These are phyloP conservation scores for Drosophila fungiperda DNA, from an alignment of 2,888 invertebrate species.

Conservation along the genomic window DNA sequence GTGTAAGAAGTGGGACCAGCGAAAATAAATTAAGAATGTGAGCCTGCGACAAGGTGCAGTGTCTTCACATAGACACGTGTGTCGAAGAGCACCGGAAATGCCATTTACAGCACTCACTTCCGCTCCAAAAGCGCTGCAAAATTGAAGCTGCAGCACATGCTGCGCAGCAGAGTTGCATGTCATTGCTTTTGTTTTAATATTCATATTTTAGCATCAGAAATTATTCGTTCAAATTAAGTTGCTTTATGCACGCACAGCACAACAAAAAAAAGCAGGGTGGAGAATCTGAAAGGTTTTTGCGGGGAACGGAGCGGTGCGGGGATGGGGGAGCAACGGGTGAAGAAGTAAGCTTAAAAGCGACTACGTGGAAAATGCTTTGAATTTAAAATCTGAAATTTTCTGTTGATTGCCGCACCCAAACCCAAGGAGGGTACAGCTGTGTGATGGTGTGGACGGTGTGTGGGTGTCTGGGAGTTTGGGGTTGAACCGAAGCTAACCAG, in stretches of 20 bases:
- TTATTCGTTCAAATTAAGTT: conserved; percentile 77
- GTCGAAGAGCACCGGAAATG: conserved; percentile 59
- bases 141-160: conserved; percentile 56
- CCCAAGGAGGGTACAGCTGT: background rate
- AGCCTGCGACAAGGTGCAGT: conserved; percentile 39
- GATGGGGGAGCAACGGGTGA: conserved; percentile 12
- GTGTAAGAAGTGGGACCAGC: background rate
- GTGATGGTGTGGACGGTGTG: background rate
- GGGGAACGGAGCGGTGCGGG: background rate
- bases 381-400: conserved; percentile 82
- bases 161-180: conserved; percentile 44
- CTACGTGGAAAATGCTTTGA: conserved; percentile 75
- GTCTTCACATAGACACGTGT: conserved; percentile 40
- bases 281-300: background rate
- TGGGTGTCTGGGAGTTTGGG: background rate
- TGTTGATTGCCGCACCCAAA: conserved; percentile 76
- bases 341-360: conserved; percentile 67
- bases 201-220: conserved; percentile 80
- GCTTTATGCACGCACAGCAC: conserved; percentile 65
- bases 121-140: conserved; percentile 18
- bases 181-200: conserved; percentile 75
- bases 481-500: conserved; percentile 33
- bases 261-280: background rate
- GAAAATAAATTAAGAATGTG: conserved; percentile 30
- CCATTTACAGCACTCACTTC: conserved; percentile 67